Evolutionary conservation across 2,797 vertebrate genomes (phyloP).

Genomic region (Gymnodraco acuticeps): DNA sequence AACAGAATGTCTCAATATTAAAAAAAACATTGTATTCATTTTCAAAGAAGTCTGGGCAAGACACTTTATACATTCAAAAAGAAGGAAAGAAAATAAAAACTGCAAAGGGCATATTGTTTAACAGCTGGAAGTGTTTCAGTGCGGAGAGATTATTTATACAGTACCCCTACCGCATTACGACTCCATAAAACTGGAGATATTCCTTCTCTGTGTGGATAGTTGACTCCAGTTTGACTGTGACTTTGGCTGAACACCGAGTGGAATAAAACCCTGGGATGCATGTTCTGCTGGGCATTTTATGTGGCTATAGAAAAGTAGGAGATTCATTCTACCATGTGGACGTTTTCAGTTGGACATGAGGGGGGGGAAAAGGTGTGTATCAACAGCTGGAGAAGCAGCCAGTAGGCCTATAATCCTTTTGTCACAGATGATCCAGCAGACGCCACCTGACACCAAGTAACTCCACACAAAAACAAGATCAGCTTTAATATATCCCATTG

Average conservation of each 20-base stretch:
- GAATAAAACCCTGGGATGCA: constrained; percentile 68
- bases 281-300: constrained; percentile 51
- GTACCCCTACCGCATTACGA: constrained; percentile 70
- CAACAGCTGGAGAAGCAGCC: constrained; percentile 48
- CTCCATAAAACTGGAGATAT: constrained; percentile 76
- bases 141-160: constrained; percentile 78
- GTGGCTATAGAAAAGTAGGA: constrained; percentile 39
- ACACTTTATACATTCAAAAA: constrained; percentile 40
- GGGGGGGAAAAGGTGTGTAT: constrained; percentile 22
- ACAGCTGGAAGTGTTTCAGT: constrained; percentile 83
- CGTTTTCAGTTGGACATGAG: constrained; percentile 36
- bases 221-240: constrained; percentile 79
- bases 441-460: constrained; percentile 44
- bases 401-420: constrained; percentile 35
- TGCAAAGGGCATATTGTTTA: constrained; percentile 69
- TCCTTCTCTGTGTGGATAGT: constrained; percentile 75
- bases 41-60: constrained; percentile 41
- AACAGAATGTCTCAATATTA: constrained; percentile 45
- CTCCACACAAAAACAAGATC: constrained; percentile 24
- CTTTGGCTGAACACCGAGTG: constrained; percentile 61
- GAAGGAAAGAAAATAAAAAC: constrained; percentile 46
- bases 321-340: constrained; percentile 39
- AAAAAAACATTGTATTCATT: constrained; percentile 35
- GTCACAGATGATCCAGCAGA: constrained; percentile 52
- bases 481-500: constrained; percentile 20